Evolutionary conservation across 1,140 invertebrate genomes (phyloP).

Genomic region (Drosophila parabipectinata): DNA sequence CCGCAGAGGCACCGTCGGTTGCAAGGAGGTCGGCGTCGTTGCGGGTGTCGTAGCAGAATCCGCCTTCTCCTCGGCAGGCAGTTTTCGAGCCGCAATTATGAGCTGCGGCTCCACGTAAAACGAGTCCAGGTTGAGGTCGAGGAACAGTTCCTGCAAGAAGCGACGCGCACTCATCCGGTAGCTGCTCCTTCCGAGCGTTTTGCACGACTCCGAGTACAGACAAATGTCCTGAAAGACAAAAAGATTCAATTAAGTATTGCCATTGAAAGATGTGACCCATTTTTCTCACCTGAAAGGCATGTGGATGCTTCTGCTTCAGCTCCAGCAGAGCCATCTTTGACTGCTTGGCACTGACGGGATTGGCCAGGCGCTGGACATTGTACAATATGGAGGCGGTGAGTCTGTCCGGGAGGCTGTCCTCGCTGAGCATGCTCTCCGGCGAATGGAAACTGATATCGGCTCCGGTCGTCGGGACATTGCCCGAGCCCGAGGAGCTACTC

Average conservation of each 20-base stretch:
- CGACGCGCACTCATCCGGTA: slow-evolving; percentile 93
- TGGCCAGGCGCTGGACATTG: slow-evolving; percentile 88
- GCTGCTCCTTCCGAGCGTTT: slow-evolving; percentile 90
- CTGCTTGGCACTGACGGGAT: slow-evolving; percentile 88
- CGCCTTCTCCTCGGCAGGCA: slow-evolving; percentile 41
- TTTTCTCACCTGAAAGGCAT: slow-evolving; percentile 86
- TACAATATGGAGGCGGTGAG: slow-evolving; percentile 86
- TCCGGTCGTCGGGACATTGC: slow-evolving; percentile 41
- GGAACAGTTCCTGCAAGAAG: slow-evolving; percentile 97
- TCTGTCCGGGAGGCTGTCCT: slow-evolving; percentile 76
- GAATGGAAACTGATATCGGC: slow-evolving; percentile 79
- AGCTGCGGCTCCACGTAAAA: slow-evolving; percentile 85
- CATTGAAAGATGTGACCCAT: not conserved
- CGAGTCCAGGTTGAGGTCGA: slow-evolving; percentile 91
- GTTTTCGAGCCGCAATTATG: slow-evolving; percentile 64
- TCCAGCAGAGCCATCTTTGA: slow-evolving; percentile 89
- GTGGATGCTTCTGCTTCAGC: slow-evolving; percentile 94
- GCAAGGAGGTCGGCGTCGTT: not conserved
- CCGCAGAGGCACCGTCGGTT: not conserved
- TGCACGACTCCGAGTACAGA: slow-evolving; percentile 96
- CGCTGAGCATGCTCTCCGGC: slow-evolving; percentile 80
- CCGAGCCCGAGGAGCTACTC: slow-evolving; percentile 9
- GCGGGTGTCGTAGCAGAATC: not conserved
- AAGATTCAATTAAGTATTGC: not conserved
- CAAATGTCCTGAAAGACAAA: slow-evolving; percentile 89